Percentiles rank a stretch among this genome's conserved stretches.
Evolutionary conservation across 2,888 invertebrate species (phyloP).

Genomic region (Gasteruption jaculator): DNA sequence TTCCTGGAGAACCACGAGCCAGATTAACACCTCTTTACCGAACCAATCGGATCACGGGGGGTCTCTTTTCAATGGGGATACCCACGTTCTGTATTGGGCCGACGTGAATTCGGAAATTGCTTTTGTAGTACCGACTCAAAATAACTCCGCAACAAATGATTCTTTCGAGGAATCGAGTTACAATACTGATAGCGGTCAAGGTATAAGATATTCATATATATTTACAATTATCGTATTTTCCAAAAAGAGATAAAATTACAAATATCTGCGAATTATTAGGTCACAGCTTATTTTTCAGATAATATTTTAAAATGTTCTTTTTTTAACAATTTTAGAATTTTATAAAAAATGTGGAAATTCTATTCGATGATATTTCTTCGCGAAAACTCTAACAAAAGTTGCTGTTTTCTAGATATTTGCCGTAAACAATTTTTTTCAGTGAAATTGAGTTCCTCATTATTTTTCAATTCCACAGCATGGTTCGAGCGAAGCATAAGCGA

Average conservation of each 20-base stretch:
- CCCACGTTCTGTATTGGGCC: conserved; percentile 90
- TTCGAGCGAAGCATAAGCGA: conserved; percentile 62
- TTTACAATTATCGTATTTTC: background rate
- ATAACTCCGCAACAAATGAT: conserved; percentile 29
- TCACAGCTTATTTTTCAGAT: background rate
- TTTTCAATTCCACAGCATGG: conserved; percentile 40
- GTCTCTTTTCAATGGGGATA: conserved; percentile 75
- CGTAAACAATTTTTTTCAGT: background rate
- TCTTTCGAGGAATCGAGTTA: conserved; percentile 39
- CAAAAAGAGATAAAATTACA: background rate
- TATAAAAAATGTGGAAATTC: background rate
- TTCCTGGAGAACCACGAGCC: conserved; percentile 67
- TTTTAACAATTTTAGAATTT: too few relatives aligned
- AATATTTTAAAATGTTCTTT: too few relatives aligned
- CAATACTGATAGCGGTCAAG: conserved; percentile 38
- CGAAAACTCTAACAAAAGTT: too few relatives aligned
- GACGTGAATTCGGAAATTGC: conserved; percentile 93
- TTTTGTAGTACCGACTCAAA: conserved; percentile 78
- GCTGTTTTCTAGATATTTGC: background rate
- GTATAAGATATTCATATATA: conserved; percentile 24
- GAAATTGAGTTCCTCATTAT: background rate
- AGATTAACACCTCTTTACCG: conserved; percentile 30
- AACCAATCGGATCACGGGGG: conserved; percentile 58
- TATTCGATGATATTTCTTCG: too few relatives aligned
- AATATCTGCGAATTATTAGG: background rate